Conservation (phyloP, 1,140 invertebrate species). For the Melitaea cinxia region DNA sequence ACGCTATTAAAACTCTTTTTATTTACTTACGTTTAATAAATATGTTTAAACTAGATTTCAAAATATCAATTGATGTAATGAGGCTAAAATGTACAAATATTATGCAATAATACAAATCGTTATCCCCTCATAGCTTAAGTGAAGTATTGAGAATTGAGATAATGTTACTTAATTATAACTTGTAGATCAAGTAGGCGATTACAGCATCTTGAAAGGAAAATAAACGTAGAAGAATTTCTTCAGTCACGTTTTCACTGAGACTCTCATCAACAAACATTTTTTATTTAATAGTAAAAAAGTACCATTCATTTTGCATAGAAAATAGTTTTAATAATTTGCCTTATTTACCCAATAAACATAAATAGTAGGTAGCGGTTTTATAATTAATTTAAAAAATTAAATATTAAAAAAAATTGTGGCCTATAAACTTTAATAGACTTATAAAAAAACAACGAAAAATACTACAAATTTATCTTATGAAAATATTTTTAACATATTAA, state of each 20-base stretch:
- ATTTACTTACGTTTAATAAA: too few relatives aligned
- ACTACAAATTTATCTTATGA: too few relatives aligned
- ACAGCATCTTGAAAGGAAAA: conserved; percentile 29
- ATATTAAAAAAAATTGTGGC: too few relatives aligned
- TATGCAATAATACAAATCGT: conserved; percentile 2
- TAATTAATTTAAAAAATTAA: too few relatives aligned
- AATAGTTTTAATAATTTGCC: too few relatives aligned
- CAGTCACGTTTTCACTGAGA: conserved; percentile 24
- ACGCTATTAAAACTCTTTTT: too few relatives aligned
- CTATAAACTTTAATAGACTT: too few relatives aligned
- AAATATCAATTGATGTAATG: neutral
- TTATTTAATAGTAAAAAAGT: neutral
- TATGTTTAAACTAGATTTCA: neutral
- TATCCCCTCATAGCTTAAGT: neutral
- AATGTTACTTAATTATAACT: conserved; percentile 27
- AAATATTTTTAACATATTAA: too few relatives aligned
- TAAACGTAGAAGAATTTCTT: conserved; percentile 28
- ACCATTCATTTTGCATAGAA: too few relatives aligned
- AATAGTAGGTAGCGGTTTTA: too few relatives aligned
- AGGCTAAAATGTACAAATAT: neutral
- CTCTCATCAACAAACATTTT: conserved; percentile 12
- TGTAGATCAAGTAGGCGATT: conserved; percentile 19
- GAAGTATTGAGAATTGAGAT: conserved; percentile 18
- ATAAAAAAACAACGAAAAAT: too few relatives aligned
- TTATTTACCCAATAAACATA: too few relatives aligned